These are phyloP conservation scores for Crotalus helleri DNA, from an alignment of 2,113 vertebrate genomes.

Conservation along the genomic window DNA sequence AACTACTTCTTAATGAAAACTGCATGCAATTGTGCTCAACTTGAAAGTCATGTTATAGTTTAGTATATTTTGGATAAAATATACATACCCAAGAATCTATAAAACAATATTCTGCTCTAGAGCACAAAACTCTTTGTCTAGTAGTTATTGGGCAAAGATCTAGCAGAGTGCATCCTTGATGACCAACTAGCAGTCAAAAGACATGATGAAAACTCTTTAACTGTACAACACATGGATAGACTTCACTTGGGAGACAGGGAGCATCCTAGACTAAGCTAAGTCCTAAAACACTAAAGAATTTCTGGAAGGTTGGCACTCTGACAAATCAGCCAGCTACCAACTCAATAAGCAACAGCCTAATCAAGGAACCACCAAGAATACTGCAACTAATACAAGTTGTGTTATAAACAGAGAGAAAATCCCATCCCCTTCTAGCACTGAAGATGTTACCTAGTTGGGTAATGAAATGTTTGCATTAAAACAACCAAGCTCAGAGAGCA, in stretches of 20 bases:
- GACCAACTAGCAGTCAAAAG: background rate
- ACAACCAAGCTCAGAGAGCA: background rate
- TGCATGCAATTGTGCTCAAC: background rate
- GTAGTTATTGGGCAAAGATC: background rate
- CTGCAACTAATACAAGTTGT: background rate
- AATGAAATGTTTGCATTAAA: background rate
- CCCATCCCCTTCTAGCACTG: background rate
- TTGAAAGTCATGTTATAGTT: background rate
- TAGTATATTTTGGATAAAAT: background rate
- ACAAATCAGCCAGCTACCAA: background rate
- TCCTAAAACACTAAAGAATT: background rate
- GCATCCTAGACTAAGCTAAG: background rate
- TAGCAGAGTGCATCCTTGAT: background rate
- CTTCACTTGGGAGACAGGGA: background rate
- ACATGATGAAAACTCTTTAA: background rate
- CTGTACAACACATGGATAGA: background rate
- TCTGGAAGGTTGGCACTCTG: background rate
- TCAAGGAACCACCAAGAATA: background rate
- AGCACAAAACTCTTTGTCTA: background rate
- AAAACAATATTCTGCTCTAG: background rate
- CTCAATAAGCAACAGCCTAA: background rate
- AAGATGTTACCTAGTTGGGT: background rate
- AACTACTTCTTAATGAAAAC: background rate
- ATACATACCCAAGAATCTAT: background rate
- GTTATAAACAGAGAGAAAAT: background rate